Evolutionary conservation across 2,797 vertebrate genomes (phyloP).

Genomic region (Scarus forsteni): DNA sequence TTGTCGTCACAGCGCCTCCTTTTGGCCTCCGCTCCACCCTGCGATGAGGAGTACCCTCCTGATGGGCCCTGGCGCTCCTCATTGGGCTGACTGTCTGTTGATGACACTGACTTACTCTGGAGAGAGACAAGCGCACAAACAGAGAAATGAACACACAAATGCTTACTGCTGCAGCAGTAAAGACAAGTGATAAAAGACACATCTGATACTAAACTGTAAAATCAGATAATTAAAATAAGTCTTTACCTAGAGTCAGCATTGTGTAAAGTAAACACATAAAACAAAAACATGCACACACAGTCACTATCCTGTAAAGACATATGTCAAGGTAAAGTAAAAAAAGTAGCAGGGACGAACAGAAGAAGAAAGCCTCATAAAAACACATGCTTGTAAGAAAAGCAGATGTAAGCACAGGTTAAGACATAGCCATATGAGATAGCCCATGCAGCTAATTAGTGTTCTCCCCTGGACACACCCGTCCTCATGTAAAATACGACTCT

Average conservation of each 20-base stretch:
- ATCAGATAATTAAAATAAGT: constrained; percentile 8
- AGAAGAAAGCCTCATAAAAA: constrained; percentile 9
- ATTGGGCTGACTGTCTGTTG: constrained; percentile 84
- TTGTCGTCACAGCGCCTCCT: constrained; percentile 90
- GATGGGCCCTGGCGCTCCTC: constrained; percentile 82
- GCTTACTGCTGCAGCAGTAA: background rate
- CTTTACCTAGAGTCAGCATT: constrained; percentile 2
- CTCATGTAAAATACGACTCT: constrained; percentile 74
- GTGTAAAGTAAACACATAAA: constrained; percentile 12
- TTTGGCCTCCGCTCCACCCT: constrained; percentile 82
- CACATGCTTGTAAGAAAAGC: constrained; percentile 22
- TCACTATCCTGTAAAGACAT: constrained; percentile 13
- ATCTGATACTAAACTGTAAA: background rate
- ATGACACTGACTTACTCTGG: constrained; percentile 88
- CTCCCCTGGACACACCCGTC: constrained; percentile 56
- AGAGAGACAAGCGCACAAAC: constrained; percentile 17
- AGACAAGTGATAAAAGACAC: constrained; percentile 1
- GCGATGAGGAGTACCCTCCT: constrained; percentile 73
- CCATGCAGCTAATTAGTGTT: constrained; percentile 69
- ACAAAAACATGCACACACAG: constrained; percentile 21
- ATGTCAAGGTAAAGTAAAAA: constrained; percentile 2
- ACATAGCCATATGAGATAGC: constrained; percentile 38
- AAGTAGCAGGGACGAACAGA: constrained; percentile 4
- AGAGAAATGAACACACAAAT: constrained; percentile 1
- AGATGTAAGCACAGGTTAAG: constrained; percentile 59